A percentile compares a stretch with the other conserved stretches of the same genome.
These are phyloP conservation scores for Oncorhynchus mykiss DNA, from an alignment of 2,113 vertebrate genomes.

Conservation along the genomic window DNA sequence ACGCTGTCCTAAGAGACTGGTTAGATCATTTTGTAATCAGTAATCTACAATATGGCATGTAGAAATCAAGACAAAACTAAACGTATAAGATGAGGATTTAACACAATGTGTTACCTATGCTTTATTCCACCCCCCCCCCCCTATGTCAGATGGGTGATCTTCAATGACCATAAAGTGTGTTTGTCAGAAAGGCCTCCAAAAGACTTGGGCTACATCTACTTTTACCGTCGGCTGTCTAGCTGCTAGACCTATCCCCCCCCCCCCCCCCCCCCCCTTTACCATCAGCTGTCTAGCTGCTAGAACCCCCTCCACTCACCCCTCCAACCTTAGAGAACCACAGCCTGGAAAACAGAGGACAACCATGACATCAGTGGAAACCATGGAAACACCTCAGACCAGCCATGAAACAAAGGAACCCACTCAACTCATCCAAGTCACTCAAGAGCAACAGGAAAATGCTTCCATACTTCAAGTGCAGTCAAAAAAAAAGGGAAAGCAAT, in stretches of 20 bases:
- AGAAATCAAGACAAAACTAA: not conserved
- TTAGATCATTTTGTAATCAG: not conserved
- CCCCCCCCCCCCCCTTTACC: constrained; percentile 74
- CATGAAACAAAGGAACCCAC: constrained; percentile 55
- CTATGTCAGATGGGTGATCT: constrained; percentile 91
- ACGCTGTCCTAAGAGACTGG: not conserved
- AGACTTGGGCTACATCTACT: constrained; percentile 98
- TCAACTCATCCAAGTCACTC: constrained; percentile 38
- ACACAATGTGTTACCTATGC: not conserved
- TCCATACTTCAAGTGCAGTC: constrained; percentile 22
- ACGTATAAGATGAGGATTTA: too few species aligned
- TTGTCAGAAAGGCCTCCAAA: constrained; percentile 96
- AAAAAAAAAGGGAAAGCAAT: constrained; percentile 52
- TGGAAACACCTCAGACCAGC: constrained; percentile 63
- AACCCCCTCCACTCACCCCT: constrained; percentile 41
- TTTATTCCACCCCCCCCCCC: not conserved
- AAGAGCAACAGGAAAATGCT: constrained; percentile 45
- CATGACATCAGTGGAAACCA: constrained; percentile 50
- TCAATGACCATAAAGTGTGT: constrained; percentile 97
- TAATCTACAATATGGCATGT: not conserved
- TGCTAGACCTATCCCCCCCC: constrained; percentile 72
- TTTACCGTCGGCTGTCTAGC: constrained; percentile 91
- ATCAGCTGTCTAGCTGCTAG: constrained; percentile 89
- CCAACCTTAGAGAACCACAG: constrained; percentile 67
- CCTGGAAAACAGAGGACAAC: constrained; percentile 58